A percentile compares a stretch with the other conserved stretches of the same genome.
Evolutionary conservation across 2,113 vertebrate genomes (phyloP).

Genomic region (Mastomys natalensis): DNA sequence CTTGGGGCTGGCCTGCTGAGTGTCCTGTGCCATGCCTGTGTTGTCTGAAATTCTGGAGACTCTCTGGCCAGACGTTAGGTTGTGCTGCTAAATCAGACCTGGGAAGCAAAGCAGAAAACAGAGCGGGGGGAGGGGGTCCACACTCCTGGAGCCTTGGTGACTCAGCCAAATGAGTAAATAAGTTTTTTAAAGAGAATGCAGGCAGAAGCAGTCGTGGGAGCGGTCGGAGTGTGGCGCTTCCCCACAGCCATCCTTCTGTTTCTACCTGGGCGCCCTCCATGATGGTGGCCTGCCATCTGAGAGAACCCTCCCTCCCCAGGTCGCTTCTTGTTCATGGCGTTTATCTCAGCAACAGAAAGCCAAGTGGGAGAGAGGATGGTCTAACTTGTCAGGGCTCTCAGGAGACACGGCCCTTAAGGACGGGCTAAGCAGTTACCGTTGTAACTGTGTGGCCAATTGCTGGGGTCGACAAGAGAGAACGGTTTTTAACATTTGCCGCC

Average conservation of each 20-base stretch:
- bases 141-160: background rate
- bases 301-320: background rate
- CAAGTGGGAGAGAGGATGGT: background rate
- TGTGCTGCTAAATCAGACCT: background rate
- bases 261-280: background rate
- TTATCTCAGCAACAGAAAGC: background rate
- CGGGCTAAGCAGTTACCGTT: background rate
- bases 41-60: background rate
- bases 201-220: background rate
- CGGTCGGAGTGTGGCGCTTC: background rate
- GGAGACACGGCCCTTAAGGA: background rate
- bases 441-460: rapidly evolving
- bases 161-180: background rate
- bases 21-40: background rate
- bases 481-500: background rate
- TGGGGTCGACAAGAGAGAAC: rapidly evolving
- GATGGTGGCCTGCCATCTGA: background rate
- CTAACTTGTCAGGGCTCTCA: background rate
- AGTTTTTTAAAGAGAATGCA: background rate
- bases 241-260: background rate
- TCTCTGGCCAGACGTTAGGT: background rate
- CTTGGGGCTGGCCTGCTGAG: background rate
- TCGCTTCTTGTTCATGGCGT: background rate
- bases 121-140: background rate
- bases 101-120: background rate